Evolutionary conservation across 2,888 invertebrate species (phyloP).

Genomic region (Sylvicola cinctus): DNA sequence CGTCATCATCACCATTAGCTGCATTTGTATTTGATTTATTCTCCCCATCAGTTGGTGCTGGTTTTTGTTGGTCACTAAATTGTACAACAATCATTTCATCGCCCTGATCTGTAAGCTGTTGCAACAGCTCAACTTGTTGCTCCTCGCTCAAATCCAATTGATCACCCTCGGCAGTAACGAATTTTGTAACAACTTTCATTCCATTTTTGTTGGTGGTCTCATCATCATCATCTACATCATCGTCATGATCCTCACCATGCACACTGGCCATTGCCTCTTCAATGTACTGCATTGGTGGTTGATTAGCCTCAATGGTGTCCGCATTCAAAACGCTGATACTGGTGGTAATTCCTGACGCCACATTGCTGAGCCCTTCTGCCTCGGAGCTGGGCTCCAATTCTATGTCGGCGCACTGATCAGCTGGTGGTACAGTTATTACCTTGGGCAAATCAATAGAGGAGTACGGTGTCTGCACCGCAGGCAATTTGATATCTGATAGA

Average conservation of each 20-base stretch:
- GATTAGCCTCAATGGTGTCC: conserved; percentile 4
- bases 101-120: conserved; percentile 20
- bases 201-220: conserved; percentile 5
- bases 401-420: conserved; percentile 8
- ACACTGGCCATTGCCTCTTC: conserved; percentile 9
- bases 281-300: conserved; percentile 7
- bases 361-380: conserved; percentile 31
- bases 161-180: conserved; percentile 28
- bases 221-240: conserved; percentile 5
- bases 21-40: not conserved
- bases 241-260: conserved; percentile 7
- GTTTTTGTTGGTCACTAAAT: conserved; percentile 12
- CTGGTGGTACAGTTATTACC: conserved; percentile 7
- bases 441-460: not conserved
- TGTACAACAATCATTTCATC: conserved; percentile 22
- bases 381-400: conserved; percentile 26
- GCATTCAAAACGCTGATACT: conserved; percentile 31
- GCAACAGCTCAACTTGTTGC: conserved; percentile 23
- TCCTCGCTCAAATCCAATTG: conserved; percentile 23
- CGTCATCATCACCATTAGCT: not conserved
- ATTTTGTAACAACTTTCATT: conserved; percentile 16
- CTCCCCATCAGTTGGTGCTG: conserved; percentile 4
- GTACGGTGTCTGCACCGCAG: conserved; percentile 9
- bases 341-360: conserved; percentile 34
- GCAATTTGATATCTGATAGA: conserved; percentile 24